phyloP scores from a whole-genome alignment of 2,797 vertebrate species.

The Chelon auratus region DNA sequence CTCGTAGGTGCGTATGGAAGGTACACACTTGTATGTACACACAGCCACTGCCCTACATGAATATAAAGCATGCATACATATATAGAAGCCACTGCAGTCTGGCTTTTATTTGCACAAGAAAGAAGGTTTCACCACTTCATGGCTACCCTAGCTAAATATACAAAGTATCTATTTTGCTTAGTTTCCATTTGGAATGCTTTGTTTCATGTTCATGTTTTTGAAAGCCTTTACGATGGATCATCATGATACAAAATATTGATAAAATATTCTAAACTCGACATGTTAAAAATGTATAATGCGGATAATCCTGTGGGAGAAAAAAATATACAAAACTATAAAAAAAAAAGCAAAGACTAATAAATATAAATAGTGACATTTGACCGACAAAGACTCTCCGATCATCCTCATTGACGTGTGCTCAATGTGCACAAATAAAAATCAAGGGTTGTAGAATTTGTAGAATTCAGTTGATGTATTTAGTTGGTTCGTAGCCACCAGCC shows the following conservation, averaged over 20 bases:
- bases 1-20: conserved; percentile 26
- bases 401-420: too few relatives aligned
- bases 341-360: background rate
- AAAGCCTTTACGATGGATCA: background rate
- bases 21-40: conserved; percentile 43
- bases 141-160: background rate
- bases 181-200: conserved; percentile 22
- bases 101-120: conserved; percentile 35
- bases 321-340: background rate
- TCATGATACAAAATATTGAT: background rate
- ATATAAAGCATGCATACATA: conserved; percentile 38
- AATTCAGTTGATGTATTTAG: too few relatives aligned
- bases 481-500: too few relatives aligned
- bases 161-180: conserved; percentile 16
- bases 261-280: background rate
- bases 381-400: too few relatives aligned
- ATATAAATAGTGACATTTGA: too few relatives aligned
- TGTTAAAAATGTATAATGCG: background rate
- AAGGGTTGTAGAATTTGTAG: too few relatives aligned
- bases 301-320: background rate
- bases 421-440: too few relatives aligned
- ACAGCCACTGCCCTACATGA: conserved; percentile 26
- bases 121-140: conserved; percentile 10
- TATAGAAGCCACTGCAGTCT: conserved; percentile 4
- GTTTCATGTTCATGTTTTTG: background rate